These are phyloP conservation scores for Meta bourneti DNA, from an alignment of 2,888 invertebrate genomes.

Conservation along the genomic window DNA sequence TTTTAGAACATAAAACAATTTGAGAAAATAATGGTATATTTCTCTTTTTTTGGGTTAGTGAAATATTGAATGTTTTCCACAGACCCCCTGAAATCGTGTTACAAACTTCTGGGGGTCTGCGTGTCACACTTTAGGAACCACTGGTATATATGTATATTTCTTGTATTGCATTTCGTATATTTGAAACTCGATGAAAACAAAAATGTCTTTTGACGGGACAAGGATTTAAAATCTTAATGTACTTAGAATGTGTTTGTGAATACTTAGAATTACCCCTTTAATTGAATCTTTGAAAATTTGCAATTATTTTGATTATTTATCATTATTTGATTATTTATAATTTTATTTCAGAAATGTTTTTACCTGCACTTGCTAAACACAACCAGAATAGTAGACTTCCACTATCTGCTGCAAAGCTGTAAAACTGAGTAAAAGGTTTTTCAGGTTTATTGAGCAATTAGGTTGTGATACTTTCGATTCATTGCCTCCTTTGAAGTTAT, in stretches of 20 bases:
- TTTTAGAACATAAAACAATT: no score
- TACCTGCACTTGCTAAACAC: slow-evolving; percentile 37
- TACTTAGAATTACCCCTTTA: background rate
- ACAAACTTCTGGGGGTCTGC: no score
- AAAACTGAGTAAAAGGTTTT: background rate
- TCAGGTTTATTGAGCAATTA: background rate
- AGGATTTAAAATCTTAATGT: no score
- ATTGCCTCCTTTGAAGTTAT: no score
- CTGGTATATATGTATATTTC: background rate
- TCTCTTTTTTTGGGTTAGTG: background rate
- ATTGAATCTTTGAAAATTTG: background rate
- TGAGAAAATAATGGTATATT: background rate
- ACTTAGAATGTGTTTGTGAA: background rate
- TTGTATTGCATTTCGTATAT: background rate
- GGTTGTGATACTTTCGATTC: background rate
- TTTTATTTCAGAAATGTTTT: slow-evolving; percentile 52
- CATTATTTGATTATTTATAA: background rate
- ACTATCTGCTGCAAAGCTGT: slow-evolving; percentile 63
- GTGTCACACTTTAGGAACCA: background rate
- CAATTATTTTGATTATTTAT: background rate
- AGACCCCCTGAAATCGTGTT: background rate
- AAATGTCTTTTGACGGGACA: no score
- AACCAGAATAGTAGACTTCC: slow-evolving; percentile 28
- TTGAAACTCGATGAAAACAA: no score
- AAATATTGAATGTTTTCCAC: no score